Evolutionary conservation across 2,888 invertebrate species (phyloP), one percentile per base, ranked within the genome.

Genomic region (Drosophila phalerata): DNA sequence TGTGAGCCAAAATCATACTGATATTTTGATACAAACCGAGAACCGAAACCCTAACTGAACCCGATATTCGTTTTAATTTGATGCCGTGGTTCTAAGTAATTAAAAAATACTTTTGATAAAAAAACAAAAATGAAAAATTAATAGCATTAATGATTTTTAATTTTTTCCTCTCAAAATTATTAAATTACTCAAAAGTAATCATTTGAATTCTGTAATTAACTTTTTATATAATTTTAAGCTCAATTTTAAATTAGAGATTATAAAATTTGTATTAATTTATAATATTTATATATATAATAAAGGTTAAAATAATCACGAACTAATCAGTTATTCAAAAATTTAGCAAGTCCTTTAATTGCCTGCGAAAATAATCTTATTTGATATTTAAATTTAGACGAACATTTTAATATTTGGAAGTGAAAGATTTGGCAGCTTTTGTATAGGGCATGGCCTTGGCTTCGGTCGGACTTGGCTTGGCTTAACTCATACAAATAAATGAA

Each of bases 351-450:
- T 48, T 48, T 55, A 22, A 30, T 25, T 37, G 28, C 22, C 45
- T n/a, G 15, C 19, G 9, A 5, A 49, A 42, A 25, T 3, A 28
- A 32, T 11, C 17, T 15, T 8, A 19, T 57, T 56, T 55, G 8
- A 30, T 47, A 65, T 73, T 85, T 57, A 48, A 73, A 73, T 58
- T 62, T 19, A 9, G 45, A 42, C 30, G 51, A 40, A 53, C 37
- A 73, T 81, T 84, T 81, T 61, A 86, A 81, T 84, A 78, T 81
- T 56, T 68, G 53, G 71, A 65, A 67, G 61, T 64, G 48, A 67
- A 68, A 53, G 53, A 67, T 75, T 79, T 45, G 65, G 48, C 38
- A 43, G 63, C 32, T 43, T 52, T 53, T 65, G 61, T 42, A 48
- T 58, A 40, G 45, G 65, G 37, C 43, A 49, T 56, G 37, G 52